Evolutionary conservation across 2,888 invertebrate genomes (phyloP).

Genomic region (Spatulosminthurus flaviceps): DNA sequence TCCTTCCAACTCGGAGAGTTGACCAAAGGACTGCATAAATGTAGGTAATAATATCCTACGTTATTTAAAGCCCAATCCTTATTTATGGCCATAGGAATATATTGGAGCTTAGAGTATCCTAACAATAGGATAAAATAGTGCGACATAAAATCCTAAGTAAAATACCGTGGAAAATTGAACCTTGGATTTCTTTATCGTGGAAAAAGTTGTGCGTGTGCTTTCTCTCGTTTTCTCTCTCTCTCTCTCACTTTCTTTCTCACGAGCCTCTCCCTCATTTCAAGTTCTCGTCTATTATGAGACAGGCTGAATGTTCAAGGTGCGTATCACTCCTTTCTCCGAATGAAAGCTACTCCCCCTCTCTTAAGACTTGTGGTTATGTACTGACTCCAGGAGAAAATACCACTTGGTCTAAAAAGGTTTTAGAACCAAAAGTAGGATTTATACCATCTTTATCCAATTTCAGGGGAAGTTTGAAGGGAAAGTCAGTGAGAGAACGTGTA

Average conservation of each 20-base stretch:
- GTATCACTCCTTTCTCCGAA: neutral
- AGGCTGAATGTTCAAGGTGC: neutral
- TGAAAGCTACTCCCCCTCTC: too few species aligned
- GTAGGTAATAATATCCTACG: too few species aligned
- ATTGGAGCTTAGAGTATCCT: too few species aligned
- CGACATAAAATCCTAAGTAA: neutral
- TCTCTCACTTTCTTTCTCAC: constrained; percentile 1
- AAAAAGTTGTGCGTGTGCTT: neutral
- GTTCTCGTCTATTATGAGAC: neutral
- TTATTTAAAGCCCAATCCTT: too few species aligned
- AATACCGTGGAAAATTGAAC: constrained; percentile 23
- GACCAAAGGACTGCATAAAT: too few species aligned
- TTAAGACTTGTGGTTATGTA: too few species aligned
- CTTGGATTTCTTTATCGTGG: constrained; percentile 15
- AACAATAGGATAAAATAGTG: neutral
- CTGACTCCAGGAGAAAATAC: too few species aligned
- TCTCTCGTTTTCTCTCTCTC: neutral
- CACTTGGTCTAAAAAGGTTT: neutral
- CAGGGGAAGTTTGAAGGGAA: neutral
- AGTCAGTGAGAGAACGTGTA: constrained; percentile 26
- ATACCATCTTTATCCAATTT: constrained; percentile 19
- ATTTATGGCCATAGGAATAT: too few species aligned
- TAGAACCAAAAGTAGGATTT: neutral
- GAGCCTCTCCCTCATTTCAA: too few species aligned
- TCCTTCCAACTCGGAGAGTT: too few species aligned